These are phyloP conservation scores for Chesias legatella DNA, from an alignment of 2,888 invertebrate genomes.

Conservation along the genomic window DNA sequence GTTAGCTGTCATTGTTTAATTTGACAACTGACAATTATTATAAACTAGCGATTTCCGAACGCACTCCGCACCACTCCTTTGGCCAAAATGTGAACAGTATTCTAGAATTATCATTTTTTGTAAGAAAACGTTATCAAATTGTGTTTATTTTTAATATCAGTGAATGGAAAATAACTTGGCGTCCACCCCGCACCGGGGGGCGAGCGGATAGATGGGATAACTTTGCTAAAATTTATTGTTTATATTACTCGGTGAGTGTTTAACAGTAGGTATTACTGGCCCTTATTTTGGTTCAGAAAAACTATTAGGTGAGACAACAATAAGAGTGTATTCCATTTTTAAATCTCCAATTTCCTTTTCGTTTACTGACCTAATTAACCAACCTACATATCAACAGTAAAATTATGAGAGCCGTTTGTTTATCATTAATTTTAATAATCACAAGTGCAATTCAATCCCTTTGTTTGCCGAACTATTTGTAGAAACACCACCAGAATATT, in stretches of 20 bases:
- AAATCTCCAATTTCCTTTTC: neutral
- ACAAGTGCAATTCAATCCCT: no score
- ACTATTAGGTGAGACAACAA: slow-evolving; percentile 12
- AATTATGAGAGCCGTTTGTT: no score
- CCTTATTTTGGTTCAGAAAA: slow-evolving; percentile 28
- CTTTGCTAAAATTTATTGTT: slow-evolving; percentile 35
- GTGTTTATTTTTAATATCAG: slow-evolving; percentile 23
- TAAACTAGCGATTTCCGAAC: slow-evolving; percentile 30
- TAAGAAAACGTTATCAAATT: slow-evolving; percentile 11
- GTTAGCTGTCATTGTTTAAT: no score
- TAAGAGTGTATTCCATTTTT: slow-evolving; percentile 11
- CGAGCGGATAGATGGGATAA: slow-evolving; percentile 13
- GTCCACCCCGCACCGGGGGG: neutral
- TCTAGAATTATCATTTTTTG: slow-evolving; percentile 8
- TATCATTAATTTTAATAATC: no score
- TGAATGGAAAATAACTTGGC: slow-evolving; percentile 15
- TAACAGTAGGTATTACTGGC: slow-evolving; percentile 28
- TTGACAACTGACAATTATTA: slow-evolving; percentile 18
- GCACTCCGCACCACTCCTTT: slow-evolving; percentile 38
- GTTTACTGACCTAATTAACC: no score
- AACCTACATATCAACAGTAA: no score
- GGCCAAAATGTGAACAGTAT: slow-evolving; percentile 18
- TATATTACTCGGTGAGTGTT: slow-evolving; percentile 41
- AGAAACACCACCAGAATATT: no score
- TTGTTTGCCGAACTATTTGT: no score